Percentiles rank a stretch among this genome's conserved stretches.
Conservation (phyloP, 2,113 vertebrate genomes). For the Chascanopsetta lugubris region DNA sequence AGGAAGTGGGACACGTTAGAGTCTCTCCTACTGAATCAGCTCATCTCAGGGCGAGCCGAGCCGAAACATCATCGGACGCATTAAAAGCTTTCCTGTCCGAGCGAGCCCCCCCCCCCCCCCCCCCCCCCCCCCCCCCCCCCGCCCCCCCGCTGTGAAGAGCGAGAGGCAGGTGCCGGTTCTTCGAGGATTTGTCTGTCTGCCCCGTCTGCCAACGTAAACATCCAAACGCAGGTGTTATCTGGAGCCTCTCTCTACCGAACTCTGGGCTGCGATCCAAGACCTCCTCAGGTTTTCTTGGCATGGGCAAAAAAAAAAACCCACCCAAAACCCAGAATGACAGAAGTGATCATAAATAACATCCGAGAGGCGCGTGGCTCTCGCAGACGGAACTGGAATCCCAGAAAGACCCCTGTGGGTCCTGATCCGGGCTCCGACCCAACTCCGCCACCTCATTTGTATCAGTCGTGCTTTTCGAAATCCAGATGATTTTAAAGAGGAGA, state of each 20-base stretch:
- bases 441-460: constrained; percentile 57
- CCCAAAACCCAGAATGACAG: too few relatives aligned
- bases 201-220: constrained; percentile 62
- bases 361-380: constrained; percentile 58
- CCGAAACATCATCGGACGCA: constrained; percentile 2
- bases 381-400: constrained; percentile 62
- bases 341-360: constrained; percentile 72
- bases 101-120: constrained; percentile 2
- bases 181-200: constrained; percentile 41
- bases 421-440: constrained; percentile 62
- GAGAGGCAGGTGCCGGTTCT: constrained; percentile 52
- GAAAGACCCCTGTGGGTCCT: constrained; percentile 50
- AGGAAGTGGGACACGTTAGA: not conserved
- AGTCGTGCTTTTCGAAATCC: constrained; percentile 49
- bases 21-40: not conserved
- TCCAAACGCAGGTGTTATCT: constrained; percentile 70
- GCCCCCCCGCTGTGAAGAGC: constrained; percentile 19
- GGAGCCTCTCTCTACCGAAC: constrained; percentile 42
- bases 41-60: constrained; percentile 10
- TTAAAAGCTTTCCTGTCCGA: constrained; percentile 23
- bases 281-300: constrained; percentile 66
- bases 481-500: constrained; percentile 20
- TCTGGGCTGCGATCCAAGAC: constrained; percentile 56
- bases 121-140: constrained; percentile 8
- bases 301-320: constrained; percentile 38